phyloP scores from a whole-genome alignment of 2,888 invertebrate genomes.

The Mesorhabditis sp. region DNA sequence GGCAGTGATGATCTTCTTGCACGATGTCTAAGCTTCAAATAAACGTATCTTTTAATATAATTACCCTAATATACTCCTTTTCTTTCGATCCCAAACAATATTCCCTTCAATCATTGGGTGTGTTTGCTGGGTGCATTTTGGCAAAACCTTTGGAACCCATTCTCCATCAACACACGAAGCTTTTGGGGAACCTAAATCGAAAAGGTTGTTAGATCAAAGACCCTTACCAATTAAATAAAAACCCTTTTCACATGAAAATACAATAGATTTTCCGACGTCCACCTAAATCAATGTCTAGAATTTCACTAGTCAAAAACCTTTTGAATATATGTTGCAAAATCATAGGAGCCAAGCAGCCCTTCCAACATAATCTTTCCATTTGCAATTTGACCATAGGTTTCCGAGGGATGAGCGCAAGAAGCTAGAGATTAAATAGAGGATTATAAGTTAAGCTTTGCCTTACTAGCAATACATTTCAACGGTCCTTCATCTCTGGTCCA shows the following conservation, averaged over 20 bases:
- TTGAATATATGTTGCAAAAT: conserved; percentile 61
- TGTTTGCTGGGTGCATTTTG: conserved; percentile 53
- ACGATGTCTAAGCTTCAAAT: too few relatives aligned
- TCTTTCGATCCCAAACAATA: conserved; percentile 51
- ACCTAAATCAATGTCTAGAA: conserved; percentile 23
- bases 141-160: conserved; percentile 53
- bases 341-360: conserved; percentile 61
- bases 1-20: not conserved
- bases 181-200: conserved; percentile 53
- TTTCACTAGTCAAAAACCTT: conserved; percentile 12
- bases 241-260: conserved; percentile 58
- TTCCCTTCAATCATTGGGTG: conserved; percentile 56
- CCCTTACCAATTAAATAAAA: conserved; percentile 55
- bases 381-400: conserved; percentile 52
- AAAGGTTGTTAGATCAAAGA: not conserved
- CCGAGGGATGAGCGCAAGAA: conserved; percentile 54
- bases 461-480: conserved; percentile 50
- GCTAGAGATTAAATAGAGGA: conserved; percentile 28
- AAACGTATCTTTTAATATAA: not conserved
- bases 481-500: conserved; percentile 67
- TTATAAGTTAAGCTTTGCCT: conserved; percentile 10
- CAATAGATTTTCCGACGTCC: conserved; percentile 54
- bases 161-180: conserved; percentile 56
- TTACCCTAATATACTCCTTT: conserved; percentile 17
- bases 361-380: conserved; percentile 60